Base-by-base conservation (phyloP, 2,888 invertebrate species). In the Ditula angustiorana region DNA sequence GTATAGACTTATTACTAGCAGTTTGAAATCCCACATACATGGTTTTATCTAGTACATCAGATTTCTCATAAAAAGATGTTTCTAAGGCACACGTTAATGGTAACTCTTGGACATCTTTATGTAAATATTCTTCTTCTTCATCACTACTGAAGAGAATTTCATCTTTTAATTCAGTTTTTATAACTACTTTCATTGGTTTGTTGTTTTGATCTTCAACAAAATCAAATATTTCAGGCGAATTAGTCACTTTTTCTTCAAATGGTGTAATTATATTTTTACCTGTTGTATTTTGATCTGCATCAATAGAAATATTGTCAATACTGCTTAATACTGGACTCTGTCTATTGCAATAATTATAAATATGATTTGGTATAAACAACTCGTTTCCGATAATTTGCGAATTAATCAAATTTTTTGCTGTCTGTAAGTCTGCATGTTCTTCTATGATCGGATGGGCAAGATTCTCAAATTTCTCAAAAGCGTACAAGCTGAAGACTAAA, bases 1-100 rank as follows among this genome's bases (percentile, higher is more conserved):
- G 82, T 71, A 91, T 90, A 37, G 86, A 83, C 50, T 85, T 90
- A 69, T 92, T 86, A 68, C 86, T 92, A 16, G 89, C 88, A 37
- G 92, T 91, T 72, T 88, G 90, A 67, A 92, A 92, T 0, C 88
- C 89, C 8, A 91, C 89, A 82, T 79, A 88, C 78, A 90, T 83
- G 19, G 83, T 85, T 74, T 84, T 82, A 26, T 89, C 84, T 46
- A 88, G 68, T 52, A 82, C 73, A 66, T 79, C 72, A 47, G 79
- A 69, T 59, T 81, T 67, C 10, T 85, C 74, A 66, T 81, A 78
- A 69, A 82, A 84, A 3, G 85, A 86, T 1, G 82, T 85, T 73
- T 86, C 81, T 69, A 90, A 74, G 1, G 82, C 82, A 76, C 85
- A 86, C 7, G 90, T 90, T 7, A 87, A 73, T n/a, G 89, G 87